Evolutionary conservation across 2,797 vertebrate species (phyloP).

Genomic region (Chrosomus eos): DNA sequence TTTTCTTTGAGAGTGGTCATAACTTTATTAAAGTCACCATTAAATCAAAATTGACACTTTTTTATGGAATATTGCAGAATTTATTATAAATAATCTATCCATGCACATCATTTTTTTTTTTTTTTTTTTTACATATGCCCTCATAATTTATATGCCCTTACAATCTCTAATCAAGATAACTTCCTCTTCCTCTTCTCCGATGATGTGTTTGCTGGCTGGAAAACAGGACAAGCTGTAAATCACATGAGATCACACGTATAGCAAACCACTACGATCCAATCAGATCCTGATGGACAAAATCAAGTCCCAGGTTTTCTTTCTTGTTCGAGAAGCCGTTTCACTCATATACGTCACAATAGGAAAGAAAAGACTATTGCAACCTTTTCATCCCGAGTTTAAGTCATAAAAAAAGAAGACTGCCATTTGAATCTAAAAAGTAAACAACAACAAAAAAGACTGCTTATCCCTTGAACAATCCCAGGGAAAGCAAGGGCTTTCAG

Average conservation of each 20-base stretch:
- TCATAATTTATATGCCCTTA: not conserved
- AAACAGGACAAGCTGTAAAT: not conserved
- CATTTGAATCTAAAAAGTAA: not conserved
- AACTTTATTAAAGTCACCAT: not conserved
- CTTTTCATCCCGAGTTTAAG: not conserved
- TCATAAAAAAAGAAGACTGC: not conserved
- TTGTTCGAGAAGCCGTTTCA: not conserved
- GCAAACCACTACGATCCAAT: not conserved
- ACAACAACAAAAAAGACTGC: too few relatives aligned
- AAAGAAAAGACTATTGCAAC: not conserved
- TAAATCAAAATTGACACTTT: not conserved
- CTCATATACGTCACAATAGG: not conserved
- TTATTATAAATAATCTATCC: not conserved
- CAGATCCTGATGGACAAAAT: not conserved
- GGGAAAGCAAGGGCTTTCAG: too few relatives aligned
- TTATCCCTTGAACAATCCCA: not conserved
- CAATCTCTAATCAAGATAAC: not conserved
- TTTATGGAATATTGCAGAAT: not conserved
- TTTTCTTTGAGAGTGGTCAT: not conserved
- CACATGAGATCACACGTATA: not conserved
- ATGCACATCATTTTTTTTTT: not conserved
- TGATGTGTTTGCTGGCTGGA: not conserved
- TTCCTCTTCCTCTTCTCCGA: not conserved
- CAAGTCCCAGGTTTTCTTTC: not conserved
- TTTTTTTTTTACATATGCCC: not conserved